phyloP scores from a whole-genome alignment of 2,113 vertebrate species.

The Toxotes jaculatrix region DNA sequence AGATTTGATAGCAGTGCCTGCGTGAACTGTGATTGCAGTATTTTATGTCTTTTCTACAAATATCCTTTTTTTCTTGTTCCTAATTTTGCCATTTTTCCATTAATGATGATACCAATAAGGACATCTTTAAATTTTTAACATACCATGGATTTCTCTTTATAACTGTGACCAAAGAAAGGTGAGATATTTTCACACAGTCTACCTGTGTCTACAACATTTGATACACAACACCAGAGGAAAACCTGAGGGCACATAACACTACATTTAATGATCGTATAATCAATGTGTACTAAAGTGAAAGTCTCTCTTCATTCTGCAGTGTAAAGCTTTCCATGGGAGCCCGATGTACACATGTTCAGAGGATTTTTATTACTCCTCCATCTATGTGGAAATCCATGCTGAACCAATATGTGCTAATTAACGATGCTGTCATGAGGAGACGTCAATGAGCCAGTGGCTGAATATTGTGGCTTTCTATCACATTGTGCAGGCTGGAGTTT shows the following conservation, averaged over 20 bases:
- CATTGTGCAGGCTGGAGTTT: slow-evolving; percentile 21
- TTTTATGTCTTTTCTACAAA: not conserved
- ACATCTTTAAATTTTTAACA: not conserved
- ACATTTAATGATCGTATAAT: slow-evolving; percentile 59
- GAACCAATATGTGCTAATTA: slow-evolving; percentile 59
- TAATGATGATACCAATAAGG: not conserved
- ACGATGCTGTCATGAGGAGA: slow-evolving; percentile 50
- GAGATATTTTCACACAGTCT: not conserved
- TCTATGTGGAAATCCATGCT: slow-evolving; percentile 55
- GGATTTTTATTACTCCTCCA: slow-evolving; percentile 54
- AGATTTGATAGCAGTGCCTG: slow-evolving; percentile 30
- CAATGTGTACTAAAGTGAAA: slow-evolving; percentile 48
- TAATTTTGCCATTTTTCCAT: not conserved
- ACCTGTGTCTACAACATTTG: not conserved
- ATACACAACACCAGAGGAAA: slow-evolving; percentile 9
- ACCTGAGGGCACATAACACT: not conserved
- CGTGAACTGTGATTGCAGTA: not conserved
- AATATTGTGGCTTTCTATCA: slow-evolving; percentile 29
- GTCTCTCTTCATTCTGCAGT: slow-evolving; percentile 36
- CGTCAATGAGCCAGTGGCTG: slow-evolving; percentile 29
- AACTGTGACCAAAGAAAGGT: too few species aligned
- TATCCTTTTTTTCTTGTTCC: not conserved
- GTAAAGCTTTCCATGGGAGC: slow-evolving; percentile 37
- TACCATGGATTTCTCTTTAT: not conserved
- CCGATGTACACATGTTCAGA: slow-evolving; percentile 34